Evolutionary conservation across 2,888 invertebrate genomes (phyloP).

Genomic region (Drymonia ruficornis): DNA sequence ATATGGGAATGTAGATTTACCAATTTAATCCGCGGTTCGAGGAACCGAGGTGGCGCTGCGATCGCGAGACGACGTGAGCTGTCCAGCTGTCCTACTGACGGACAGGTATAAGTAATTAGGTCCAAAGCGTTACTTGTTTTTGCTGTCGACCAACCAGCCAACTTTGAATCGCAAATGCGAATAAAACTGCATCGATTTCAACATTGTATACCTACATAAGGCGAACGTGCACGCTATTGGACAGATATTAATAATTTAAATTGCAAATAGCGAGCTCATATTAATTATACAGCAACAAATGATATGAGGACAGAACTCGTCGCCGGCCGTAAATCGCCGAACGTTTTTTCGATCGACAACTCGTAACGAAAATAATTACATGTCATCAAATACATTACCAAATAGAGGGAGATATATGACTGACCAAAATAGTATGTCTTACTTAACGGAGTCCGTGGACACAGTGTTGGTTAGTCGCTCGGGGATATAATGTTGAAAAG

Average conservation of each 20-base stretch:
- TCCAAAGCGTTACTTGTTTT: constrained; percentile 51
- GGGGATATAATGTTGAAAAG: too few species aligned
- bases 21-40: constrained; percentile 72
- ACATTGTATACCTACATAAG: constrained; percentile 36
- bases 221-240: constrained; percentile 36
- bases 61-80: constrained; percentile 39
- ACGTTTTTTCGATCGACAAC: constrained; percentile 52
- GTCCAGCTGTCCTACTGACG: constrained; percentile 52
- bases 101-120: constrained; percentile 60
- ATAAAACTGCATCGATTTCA: constrained; percentile 47
- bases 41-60: constrained; percentile 62
- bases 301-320: constrained; percentile 33
- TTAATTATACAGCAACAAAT: constrained; percentile 44
- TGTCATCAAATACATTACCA: too few species aligned
- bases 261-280: constrained; percentile 37
- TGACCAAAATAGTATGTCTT: too few species aligned
- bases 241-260: constrained; percentile 41
- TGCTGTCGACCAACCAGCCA: constrained; percentile 35
- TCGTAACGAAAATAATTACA: constrained; percentile 76
- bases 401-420: too few species aligned
- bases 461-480: too few species aligned
- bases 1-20: constrained; percentile 75
- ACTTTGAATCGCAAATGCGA: constrained; percentile 45
- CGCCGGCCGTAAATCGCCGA: constrained; percentile 56
- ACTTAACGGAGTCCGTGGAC: too few species aligned